These are phyloP conservation scores for Entomobrya multifasciata DNA, from an alignment of 2,888 invertebrate genomes.

Conservation along the genomic window DNA sequence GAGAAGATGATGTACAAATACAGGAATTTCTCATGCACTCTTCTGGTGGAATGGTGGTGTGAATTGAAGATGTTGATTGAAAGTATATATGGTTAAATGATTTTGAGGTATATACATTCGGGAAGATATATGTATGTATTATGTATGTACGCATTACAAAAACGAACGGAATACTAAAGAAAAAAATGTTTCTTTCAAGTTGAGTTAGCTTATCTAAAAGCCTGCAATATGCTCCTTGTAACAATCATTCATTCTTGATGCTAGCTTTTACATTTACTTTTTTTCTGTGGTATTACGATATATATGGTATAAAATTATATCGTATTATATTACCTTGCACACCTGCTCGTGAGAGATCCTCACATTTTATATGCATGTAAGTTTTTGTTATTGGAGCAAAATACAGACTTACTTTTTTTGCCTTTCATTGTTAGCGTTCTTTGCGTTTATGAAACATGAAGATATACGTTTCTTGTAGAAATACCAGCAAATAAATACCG, in stretches of 20 bases:
- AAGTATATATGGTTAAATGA: too few species aligned
- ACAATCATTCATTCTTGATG: constrained; percentile 41
- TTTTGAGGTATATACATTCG: background rate
- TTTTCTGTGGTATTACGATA: background rate
- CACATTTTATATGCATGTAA: background rate
- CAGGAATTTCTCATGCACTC: too few species aligned
- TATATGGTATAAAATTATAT: too few species aligned
- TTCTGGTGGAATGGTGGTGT: too few species aligned
- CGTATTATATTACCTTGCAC: background rate
- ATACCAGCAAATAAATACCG: constrained; percentile 26
- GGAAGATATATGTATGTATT: background rate
- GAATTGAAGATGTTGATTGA: too few species aligned
- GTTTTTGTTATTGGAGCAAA: constrained; percentile 59
- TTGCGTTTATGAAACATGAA: too few species aligned
- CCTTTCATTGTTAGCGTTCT: background rate
- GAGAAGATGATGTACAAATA: too few species aligned
- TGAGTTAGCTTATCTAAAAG: background rate
- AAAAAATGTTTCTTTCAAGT: background rate
- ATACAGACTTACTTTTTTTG: too few species aligned
- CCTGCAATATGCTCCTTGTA: constrained; percentile 27
- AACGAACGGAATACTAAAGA: constrained; percentile 55
- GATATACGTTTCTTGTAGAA: background rate
- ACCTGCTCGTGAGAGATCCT: background rate
- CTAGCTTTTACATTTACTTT: constrained; percentile 13
- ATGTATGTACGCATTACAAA: background rate